Percentiles rank a stretch among this genome's conserved stretches.
Conservation (phyloP, 1,140 invertebrate genomes). For the Harlomillsia oculata region DNA sequence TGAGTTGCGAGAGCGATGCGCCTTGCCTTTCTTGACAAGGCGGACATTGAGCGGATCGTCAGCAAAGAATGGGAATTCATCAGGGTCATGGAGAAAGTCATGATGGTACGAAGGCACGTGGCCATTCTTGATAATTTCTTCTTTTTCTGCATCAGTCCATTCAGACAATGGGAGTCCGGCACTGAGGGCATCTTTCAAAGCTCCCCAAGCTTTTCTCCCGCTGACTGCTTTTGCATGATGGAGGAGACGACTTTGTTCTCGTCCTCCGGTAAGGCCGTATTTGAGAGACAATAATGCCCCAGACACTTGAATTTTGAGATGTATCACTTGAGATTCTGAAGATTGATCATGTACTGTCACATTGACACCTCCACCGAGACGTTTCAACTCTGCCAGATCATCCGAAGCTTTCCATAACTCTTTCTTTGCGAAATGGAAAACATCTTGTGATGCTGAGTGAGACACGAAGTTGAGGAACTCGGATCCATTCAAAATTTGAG, state of each 20-base stretch:
- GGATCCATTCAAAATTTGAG: constrained; percentile 85
- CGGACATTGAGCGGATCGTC: constrained; percentile 91
- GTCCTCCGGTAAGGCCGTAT: constrained; percentile 79
- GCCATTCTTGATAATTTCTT: constrained; percentile 75
- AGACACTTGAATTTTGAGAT: constrained; percentile 74
- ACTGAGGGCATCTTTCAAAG: constrained; percentile 71
- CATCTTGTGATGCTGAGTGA: constrained; percentile 77
- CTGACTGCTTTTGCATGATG: constrained; percentile 78
- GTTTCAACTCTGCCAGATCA: constrained; percentile 76
- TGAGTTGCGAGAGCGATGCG: constrained; percentile 15
- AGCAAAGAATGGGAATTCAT: constrained; percentile 78
- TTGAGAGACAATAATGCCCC: constrained; percentile 53
- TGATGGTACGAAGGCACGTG: constrained; percentile 74
- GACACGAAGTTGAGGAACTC: constrained; percentile 77
- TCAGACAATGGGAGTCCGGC: constrained; percentile 54
- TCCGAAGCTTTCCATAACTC: constrained; percentile 75
- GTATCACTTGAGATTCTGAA: constrained; percentile 50
- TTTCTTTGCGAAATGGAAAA: constrained; percentile 91
- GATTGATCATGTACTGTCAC: constrained; percentile 82
- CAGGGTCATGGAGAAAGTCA: constrained; percentile 80
- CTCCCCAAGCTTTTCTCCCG: constrained; percentile 80
- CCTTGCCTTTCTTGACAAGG: constrained; percentile 60
- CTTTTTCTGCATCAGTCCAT: constrained; percentile 60
- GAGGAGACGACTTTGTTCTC: constrained; percentile 74
- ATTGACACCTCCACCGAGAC: constrained; percentile 80